These are phyloP conservation scores for Steinernema scapterisci DNA, from an alignment of 2,888 invertebrate species.

Conservation along the genomic window DNA sequence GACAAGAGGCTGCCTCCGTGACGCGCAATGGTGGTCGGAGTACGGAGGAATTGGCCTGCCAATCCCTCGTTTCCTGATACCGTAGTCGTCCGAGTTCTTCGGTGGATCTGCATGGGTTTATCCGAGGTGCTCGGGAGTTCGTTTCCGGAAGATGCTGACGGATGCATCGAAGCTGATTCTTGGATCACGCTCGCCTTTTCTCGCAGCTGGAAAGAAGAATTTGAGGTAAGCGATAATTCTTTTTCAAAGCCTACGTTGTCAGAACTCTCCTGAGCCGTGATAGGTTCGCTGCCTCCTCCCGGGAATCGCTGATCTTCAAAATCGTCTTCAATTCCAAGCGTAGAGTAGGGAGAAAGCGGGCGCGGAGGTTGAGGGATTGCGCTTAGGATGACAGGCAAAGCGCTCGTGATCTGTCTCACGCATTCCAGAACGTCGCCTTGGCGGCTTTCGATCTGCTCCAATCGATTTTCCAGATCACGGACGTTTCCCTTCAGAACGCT, in stretches of 20 bases:
- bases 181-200: not conserved
- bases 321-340: not conserved
- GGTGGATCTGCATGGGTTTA: slow-evolving; percentile 1
- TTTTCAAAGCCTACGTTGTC: not conserved
- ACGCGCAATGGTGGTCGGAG: not conserved
- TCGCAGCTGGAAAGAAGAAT: not conserved
- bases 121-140: slow-evolving; percentile 30
- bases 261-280: not conserved
- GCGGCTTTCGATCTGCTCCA: slow-evolving; percentile 54
- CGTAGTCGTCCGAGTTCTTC: slow-evolving; percentile 33
- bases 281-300: slow-evolving; percentile 1
- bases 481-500: slow-evolving; percentile 49
- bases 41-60: not conserved
- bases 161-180: not conserved
- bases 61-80: slow-evolving; percentile 14
- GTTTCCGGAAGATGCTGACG: not conserved
- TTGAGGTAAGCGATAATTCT: not conserved
- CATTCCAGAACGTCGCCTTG: slow-evolving; percentile 54
- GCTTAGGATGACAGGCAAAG: slow-evolving; percentile 36
- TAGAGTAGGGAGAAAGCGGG: slow-evolving; percentile 1
- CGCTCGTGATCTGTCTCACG: slow-evolving; percentile 49
- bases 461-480: slow-evolving; percentile 51
- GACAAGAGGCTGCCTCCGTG: slow-evolving; percentile 39
- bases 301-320: not conserved
- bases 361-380: slow-evolving; percentile 33